Evolutionary conservation across 2,888 invertebrate species (phyloP), one percentile per base, ranked within the genome.

Genomic region (Cylindroiulus punctatus): DNA sequence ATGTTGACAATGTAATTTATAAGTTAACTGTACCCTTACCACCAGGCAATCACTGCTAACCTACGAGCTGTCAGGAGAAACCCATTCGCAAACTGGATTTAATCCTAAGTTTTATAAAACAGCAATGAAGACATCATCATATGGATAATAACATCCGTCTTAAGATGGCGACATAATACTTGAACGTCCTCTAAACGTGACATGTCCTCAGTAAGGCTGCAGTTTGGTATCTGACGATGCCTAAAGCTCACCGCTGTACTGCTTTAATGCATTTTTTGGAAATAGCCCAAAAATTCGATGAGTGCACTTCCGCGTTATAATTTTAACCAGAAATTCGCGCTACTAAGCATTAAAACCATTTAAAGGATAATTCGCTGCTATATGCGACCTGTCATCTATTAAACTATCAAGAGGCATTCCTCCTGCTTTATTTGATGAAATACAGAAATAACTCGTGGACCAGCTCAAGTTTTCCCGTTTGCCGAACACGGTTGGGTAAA

Each of bases 301-400:
- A 26, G 65, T 26, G 12, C n/a, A 65, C 65, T 65, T 65, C 65
- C 26, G 65, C 26, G 22, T 44, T 65, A 65, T 26, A 65, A 26
- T 65, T 65, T 65, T 65, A 65, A 2, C 26, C 65, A 26, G 0
- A 26, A 65, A 65, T 65, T 65, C 26, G 26, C 65, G 8, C 26
- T 65, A n/a, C n/a, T n/a, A n/a, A 30, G 76, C 26, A 76, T 76
- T 76, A 30, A 76, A 76, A 30, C 76, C 76, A 14, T 76, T 76
- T 76, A 76, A 76, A 76, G 26, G 76, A 12, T 30, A 76, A 76
- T 76, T 76, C 26, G 30, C 17, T 76, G 30, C 7, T 76, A 76
- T 76, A 1, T 30, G 26, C 30, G 76, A n/a, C n/a, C 76, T 76
- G 76, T 76, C 76, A 76, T 76, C 0, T 30, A 30, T 76, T 76